Evolutionary conservation across 2,797 vertebrate species (phyloP), one percentile per base, ranked within the genome.

Genomic region (Sebastes glaucus): DNA sequence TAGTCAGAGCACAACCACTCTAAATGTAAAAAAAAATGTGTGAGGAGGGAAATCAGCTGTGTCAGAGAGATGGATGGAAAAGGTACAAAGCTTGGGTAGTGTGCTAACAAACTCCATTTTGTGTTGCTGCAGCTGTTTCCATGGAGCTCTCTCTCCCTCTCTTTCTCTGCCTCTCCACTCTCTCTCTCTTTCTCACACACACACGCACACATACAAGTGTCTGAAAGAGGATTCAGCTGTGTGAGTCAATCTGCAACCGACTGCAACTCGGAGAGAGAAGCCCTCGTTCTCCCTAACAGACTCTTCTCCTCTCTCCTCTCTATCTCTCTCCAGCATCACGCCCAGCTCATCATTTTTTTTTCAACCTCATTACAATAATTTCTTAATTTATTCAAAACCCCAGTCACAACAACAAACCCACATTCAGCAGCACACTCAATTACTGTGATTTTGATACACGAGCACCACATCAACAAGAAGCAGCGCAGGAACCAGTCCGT

Each of bases 91-190:
- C 90, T 81, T 28, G 71, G 79, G 81, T 87, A 85, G 89, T 84
- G 87, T 86, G 85, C 88, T 93, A 94, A 94, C 92, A 91, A 93
- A 91, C 94, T 93, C 93, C 91, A 94, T 94, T 94, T 95, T 94
- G 90, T 92, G 90, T 93, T 87, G 85, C 92, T 91, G 91, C 90
- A 93, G 90, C 92, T 88, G 94, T 94, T 95, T 92, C 92, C 93
- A 95, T 94, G 93, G 93, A 91, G 93, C 93, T 92, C 78, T 33
- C 89, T 92, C 88, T 87, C 79, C 52, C 77, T 79, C 72, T 87
- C 63, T 65, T 63, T 77, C 69, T 80, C 76, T 81, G 61, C 30
- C 63, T 70, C 81, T 77, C 57, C 71, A 23, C 60, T 20, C 42
- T 20, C 75, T 33, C 71, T 46, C 63, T 63, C 71, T 79, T 69